Percentiles rank a stretch among this genome's conserved stretches.
Conservation (phyloP, 2,113 vertebrate species). For the Malurus alboscapulatus region DNA sequence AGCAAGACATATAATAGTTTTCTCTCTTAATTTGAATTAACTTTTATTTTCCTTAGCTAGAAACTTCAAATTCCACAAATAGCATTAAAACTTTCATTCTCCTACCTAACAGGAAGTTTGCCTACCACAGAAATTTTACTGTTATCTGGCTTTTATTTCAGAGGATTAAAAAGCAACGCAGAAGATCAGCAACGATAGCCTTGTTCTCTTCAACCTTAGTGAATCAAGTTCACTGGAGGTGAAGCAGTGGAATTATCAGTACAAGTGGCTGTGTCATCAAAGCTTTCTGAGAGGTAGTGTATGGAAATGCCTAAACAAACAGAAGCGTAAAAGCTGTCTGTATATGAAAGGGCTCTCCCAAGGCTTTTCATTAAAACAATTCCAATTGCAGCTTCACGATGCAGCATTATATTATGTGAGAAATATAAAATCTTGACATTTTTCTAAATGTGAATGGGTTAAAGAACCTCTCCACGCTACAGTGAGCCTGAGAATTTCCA, state of each 20-base stretch:
- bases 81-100: background rate
- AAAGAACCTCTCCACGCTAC: constrained; percentile 70
- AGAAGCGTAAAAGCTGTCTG: constrained; percentile 62
- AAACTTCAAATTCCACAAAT: background rate
- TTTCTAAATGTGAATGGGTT: constrained; percentile 67
- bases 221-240: constrained; percentile 76
- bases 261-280: constrained; percentile 75
- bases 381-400: constrained; percentile 43
- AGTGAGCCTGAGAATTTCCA: constrained; percentile 72
- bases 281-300: constrained; percentile 67
- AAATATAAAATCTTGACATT: constrained; percentile 65
- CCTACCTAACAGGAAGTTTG: constrained; percentile 47
- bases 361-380: constrained; percentile 61
- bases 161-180: constrained; percentile 72
- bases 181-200: constrained; percentile 69
- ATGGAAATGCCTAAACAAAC: constrained; percentile 76
- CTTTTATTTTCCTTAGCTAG: background rate
- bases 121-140: constrained; percentile 40
- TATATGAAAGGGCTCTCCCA: constrained; percentile 28
- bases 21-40: background rate
- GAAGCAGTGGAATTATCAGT: constrained; percentile 76
- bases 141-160: constrained; percentile 71
- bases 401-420: constrained; percentile 34
- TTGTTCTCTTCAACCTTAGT: constrained; percentile 74
- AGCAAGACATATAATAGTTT: background rate